These are phyloP conservation scores for Stenotaenia linearis DNA, from an alignment of 2,888 invertebrate genomes.

Conservation along the genomic window DNA sequence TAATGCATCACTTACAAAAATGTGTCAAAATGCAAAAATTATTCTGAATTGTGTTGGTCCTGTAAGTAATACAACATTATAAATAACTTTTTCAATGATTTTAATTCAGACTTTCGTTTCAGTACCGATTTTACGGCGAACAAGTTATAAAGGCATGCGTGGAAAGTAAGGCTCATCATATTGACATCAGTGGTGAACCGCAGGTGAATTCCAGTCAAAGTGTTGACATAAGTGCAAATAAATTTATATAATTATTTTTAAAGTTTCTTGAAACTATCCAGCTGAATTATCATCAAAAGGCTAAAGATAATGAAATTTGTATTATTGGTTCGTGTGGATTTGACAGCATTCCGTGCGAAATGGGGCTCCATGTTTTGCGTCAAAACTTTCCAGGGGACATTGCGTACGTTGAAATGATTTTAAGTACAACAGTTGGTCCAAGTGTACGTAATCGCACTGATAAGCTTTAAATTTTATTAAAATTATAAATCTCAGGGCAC, in stretches of 20 bases:
- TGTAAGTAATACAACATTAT: constrained; percentile 44
- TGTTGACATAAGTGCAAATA: not conserved
- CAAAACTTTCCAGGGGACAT: constrained; percentile 61
- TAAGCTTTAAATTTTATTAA: not conserved
- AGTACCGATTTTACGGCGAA: constrained; percentile 72
- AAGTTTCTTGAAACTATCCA: constrained; percentile 82
- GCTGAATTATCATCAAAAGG: constrained; percentile 66
- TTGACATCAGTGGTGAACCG: constrained; percentile 91
- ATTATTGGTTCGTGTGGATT: constrained; percentile 88
- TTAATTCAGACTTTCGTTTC: constrained; percentile 36
- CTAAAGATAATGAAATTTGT: constrained; percentile 73
- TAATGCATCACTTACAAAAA: constrained; percentile 64
- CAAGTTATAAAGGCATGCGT: constrained; percentile 83
- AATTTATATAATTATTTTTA: constrained; percentile 33
- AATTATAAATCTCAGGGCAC: constrained; percentile 49
- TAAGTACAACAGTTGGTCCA: not conserved
- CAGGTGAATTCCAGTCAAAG: constrained; percentile 52
- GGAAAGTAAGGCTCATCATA: constrained; percentile 71
- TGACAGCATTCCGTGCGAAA: constrained; percentile 86
- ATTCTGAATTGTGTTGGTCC: constrained; percentile 92
- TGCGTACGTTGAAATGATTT: not conserved
- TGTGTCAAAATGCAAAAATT: constrained; percentile 73
- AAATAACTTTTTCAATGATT: not conserved
- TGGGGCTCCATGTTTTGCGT: constrained; percentile 71
- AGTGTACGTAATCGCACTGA: not conserved